Conservation (phyloP, 2,888 invertebrate genomes). For the Podotricha telesiphe region DNA sequence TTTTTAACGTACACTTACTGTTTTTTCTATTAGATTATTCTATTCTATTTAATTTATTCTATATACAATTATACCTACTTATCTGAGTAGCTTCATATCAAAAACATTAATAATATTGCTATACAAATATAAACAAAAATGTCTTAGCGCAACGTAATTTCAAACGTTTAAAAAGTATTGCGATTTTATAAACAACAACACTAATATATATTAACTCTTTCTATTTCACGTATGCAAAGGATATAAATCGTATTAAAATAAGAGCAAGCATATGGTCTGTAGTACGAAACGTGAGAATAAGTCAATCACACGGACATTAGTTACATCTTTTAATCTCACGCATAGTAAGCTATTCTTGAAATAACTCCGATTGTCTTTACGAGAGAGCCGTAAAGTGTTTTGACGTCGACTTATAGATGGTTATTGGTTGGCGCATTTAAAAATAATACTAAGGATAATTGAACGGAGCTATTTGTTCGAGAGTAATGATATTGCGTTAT, state of each 20-base stretch:
- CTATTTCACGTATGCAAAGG: background rate
- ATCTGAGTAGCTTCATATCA: no score
- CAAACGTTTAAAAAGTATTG: background rate
- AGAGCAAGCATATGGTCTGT: constrained; percentile 46
- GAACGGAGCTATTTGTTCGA: constrained; percentile 5
- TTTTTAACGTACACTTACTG: no score
- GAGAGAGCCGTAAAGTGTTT: constrained; percentile 67
- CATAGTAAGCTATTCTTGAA: constrained; percentile 60
- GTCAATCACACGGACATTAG: constrained; percentile 74
- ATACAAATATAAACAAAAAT: no score
- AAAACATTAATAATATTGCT: no score
- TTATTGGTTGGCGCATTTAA: constrained; percentile 42
- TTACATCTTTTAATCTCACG: constrained; percentile 68
- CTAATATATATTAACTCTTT: constrained; percentile 2
- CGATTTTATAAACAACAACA: background rate
- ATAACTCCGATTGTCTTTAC: constrained; percentile 71
- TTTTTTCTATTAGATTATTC: no score
- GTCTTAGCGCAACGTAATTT: no score
- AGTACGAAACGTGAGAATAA: constrained; percentile 54
- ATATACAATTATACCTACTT: no score
- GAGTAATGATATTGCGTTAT: background rate
- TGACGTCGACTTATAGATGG: constrained; percentile 74
- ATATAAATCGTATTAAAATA: constrained; percentile 35
- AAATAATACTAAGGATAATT: constrained; percentile 26
- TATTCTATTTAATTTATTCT: no score